Percentiles rank a stretch among this genome's conserved stretches.
Evolutionary conservation across 2,888 invertebrate species (phyloP).

Genomic region (Ptychoptera albimana): DNA sequence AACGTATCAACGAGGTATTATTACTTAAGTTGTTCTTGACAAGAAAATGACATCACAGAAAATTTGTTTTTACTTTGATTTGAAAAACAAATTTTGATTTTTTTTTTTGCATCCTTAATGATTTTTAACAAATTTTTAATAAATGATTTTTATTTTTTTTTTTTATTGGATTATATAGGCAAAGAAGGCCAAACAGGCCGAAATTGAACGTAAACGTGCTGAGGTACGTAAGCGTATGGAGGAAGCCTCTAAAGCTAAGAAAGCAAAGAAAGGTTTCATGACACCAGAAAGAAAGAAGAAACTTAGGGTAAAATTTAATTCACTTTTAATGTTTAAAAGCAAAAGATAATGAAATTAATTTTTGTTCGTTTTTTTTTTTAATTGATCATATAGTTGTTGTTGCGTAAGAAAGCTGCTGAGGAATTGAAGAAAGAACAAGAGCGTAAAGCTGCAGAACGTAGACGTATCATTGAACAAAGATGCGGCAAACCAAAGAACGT

Average conservation of each 20-base stretch:
- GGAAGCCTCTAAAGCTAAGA: constrained; percentile 96
- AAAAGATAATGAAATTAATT: too few species aligned
- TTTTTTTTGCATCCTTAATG: not conserved
- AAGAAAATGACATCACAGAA: not conserved
- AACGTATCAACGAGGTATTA: constrained; percentile 60
- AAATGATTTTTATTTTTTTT: not conserved
- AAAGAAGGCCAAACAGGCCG: constrained; percentile 95
- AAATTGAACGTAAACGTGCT: constrained; percentile 97
- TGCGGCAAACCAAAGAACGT: constrained; percentile 83
- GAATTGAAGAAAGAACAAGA: constrained; percentile 99
- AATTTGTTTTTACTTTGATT: too few species aligned
- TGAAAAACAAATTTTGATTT: too few species aligned
- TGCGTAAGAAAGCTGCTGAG: constrained; percentile 99
- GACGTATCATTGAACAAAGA: constrained; percentile 91
- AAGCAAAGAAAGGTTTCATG: constrained; percentile 99
- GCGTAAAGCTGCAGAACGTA: constrained; percentile 94
- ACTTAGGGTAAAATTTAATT: constrained; percentile 65
- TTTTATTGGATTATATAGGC: constrained; percentile 39
- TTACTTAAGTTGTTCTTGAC: not conserved
- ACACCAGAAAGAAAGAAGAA: constrained; percentile 99
- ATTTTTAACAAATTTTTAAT: not conserved
- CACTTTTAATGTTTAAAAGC: not conserved
- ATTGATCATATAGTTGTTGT: constrained; percentile 56
- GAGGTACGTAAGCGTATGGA: constrained; percentile 98
- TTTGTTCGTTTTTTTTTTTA: constrained; percentile 1